These are phyloP conservation scores for Silurus aristotelis DNA, from an alignment of 2,797 vertebrate species.

Conservation along the genomic window DNA sequence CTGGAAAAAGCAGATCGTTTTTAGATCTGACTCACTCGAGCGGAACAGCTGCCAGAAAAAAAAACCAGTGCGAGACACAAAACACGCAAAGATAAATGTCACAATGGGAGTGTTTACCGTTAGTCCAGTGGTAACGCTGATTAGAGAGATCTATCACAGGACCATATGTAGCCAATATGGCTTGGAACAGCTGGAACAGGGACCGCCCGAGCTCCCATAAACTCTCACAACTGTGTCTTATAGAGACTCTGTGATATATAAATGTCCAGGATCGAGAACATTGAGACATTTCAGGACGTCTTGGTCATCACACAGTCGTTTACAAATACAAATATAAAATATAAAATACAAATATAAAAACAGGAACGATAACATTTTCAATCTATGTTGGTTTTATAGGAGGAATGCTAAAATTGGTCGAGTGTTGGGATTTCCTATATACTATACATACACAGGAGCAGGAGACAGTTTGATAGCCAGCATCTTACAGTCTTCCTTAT, in stretches of 20 bases:
- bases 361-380: background rate
- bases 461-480: background rate
- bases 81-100: conserved; percentile 49
- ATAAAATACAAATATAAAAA: conserved; percentile 31
- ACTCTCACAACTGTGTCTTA: conserved; percentile 1
- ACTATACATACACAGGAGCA: background rate
- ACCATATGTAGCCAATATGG: conserved; percentile 53
- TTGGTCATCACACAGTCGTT: conserved; percentile 8
- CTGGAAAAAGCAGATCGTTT: conserved; percentile 29
- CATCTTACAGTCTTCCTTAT: background rate
- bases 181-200: conserved; percentile 27
- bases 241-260: conserved; percentile 16
- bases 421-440: background rate
- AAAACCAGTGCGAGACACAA: conserved; percentile 46
- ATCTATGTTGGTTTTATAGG: background rate
- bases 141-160: conserved; percentile 54
- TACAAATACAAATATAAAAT: too few relatives aligned
- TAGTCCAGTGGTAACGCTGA: conserved; percentile 52
- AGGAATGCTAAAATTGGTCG: background rate
- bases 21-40: conserved; percentile 33
- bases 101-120: conserved; percentile 48
- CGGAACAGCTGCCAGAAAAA: conserved; percentile 43
- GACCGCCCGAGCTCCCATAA: conserved; percentile 15
- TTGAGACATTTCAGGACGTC: conserved; percentile 24
- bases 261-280: background rate